Conservation (phyloP, 2,797 vertebrate genomes). For the Alosa sapidissima region DNA sequence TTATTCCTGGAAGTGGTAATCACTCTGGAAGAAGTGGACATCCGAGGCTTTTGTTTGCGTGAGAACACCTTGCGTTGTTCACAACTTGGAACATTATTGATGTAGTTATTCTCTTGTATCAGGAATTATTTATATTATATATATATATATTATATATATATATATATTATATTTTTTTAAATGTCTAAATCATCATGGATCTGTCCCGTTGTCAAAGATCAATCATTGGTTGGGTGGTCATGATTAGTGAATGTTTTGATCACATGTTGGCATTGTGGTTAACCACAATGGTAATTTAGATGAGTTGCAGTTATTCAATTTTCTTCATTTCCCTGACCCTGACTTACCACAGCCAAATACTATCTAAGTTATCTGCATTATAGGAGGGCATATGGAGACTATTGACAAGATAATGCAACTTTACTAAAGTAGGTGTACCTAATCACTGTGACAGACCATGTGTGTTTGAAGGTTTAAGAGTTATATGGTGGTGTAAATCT, state of each 20-base stretch:
- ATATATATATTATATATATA: too few species aligned
- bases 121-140: too few species aligned
- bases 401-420: not conserved
- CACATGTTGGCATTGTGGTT: not conserved
- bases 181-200: not conserved
- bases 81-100: not conserved
- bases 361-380: not conserved
- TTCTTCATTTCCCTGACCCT: not conserved
- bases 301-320: not conserved
- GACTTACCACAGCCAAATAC: not conserved
- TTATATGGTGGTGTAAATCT: not conserved
- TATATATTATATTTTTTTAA: not conserved
- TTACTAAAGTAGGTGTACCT: not conserved
- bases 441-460: not conserved
- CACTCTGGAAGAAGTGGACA: conserved; percentile 42
- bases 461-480: not conserved
- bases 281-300: not conserved
- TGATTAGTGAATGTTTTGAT: not conserved
- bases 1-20: conserved; percentile 62
- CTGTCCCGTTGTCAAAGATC: not conserved
- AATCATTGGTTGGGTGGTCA: not conserved
- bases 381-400: not conserved
- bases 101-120: not conserved
- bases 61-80: not conserved
- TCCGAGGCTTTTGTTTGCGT: not conserved